Conservation (phyloP, 2,888 invertebrate genomes). For the Cacoxenus indagator region DNA sequence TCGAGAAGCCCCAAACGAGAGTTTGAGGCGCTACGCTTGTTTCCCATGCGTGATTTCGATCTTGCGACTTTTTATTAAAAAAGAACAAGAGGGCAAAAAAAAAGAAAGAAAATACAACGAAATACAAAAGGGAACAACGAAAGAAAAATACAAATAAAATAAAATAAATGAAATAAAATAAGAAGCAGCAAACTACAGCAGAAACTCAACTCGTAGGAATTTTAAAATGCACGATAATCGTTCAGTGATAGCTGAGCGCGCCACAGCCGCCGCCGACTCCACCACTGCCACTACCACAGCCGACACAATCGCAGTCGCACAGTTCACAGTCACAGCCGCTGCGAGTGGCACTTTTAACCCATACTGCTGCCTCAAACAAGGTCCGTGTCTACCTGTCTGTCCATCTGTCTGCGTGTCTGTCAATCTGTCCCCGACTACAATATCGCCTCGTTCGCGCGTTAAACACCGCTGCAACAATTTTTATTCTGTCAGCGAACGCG, state of each 20-base stretch:
- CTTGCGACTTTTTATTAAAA: slow-evolving; percentile 38
- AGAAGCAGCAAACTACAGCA: slow-evolving; percentile 45
- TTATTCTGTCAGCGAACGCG: slow-evolving; percentile 72
- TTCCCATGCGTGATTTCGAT: slow-evolving; percentile 65
- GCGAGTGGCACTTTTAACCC: slow-evolving; percentile 55
- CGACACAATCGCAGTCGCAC: slow-evolving; percentile 1
- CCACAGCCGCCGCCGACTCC: slow-evolving; percentile 50
- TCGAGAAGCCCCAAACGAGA: neutral
- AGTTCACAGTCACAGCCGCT: slow-evolving; percentile 44
- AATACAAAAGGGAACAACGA: slow-evolving; percentile 41
- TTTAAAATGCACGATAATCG: slow-evolving; percentile 71
- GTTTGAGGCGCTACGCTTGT: slow-evolving; percentile 34
- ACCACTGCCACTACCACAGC: slow-evolving; percentile 7
- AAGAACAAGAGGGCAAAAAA: slow-evolving; percentile 31
- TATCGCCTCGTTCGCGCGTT: slow-evolving; percentile 70
- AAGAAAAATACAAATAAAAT: neutral
- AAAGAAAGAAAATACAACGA: slow-evolving; percentile 54
- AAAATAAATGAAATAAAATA: slow-evolving; percentile 26
- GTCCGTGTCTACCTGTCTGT: slow-evolving; percentile 35
- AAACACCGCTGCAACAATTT: slow-evolving; percentile 71
- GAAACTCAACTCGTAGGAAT: slow-evolving; percentile 67
- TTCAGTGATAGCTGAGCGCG: slow-evolving; percentile 64
- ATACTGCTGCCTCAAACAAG: slow-evolving; percentile 53
- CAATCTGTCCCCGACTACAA: slow-evolving; percentile 44
- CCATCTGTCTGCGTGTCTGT: slow-evolving; percentile 17